Evolutionary conservation across 2,888 invertebrate species (phyloP).

Genomic region (Synanthedon formicaeformis): DNA sequence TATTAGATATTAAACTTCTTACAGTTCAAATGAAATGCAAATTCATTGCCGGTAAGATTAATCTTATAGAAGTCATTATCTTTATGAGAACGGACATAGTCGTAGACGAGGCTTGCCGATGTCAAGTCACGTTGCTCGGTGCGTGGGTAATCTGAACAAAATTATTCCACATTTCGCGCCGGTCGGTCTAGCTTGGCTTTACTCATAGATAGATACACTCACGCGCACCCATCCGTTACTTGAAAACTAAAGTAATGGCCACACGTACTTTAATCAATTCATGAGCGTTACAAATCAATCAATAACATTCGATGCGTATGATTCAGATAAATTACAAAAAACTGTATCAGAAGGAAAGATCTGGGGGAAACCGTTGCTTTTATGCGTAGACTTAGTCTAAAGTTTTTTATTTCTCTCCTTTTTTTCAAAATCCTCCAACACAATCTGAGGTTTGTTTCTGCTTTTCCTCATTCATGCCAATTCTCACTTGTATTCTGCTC

Average conservation of each 20-base stretch:
- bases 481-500: too few relatives aligned
- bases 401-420: too few relatives aligned
- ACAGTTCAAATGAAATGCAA: neutral
- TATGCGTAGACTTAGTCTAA: too few relatives aligned
- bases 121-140: conserved; percentile 30
- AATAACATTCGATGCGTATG: neutral
- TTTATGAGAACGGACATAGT: conserved; percentile 2
- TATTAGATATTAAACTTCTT: too few relatives aligned
- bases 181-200: conserved; percentile 13
- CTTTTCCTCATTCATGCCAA: too few relatives aligned
- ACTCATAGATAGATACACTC: conserved; percentile 8
- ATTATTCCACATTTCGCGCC: conserved; percentile 14
- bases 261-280: conserved; percentile 60
- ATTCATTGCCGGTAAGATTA: neutral
- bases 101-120: conserved; percentile 1
- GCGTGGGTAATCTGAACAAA: conserved; percentile 40
- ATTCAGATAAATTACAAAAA: neutral
- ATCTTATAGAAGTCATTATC: conserved; percentile 1
- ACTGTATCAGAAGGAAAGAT: too few relatives aligned
- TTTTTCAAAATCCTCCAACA: too few relatives aligned
- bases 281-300: conserved; percentile 43
- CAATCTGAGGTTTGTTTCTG: too few relatives aligned
- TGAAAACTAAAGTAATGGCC: conserved; percentile 34
- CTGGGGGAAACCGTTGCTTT: too few relatives aligned
- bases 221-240: conserved; percentile 43